A percentile compares a stretch with the other conserved stretches of the same genome.
These are phyloP conservation scores for Hydrolagus affinis DNA, from an alignment of 2,113 vertebrate species.

Conservation along the genomic window DNA sequence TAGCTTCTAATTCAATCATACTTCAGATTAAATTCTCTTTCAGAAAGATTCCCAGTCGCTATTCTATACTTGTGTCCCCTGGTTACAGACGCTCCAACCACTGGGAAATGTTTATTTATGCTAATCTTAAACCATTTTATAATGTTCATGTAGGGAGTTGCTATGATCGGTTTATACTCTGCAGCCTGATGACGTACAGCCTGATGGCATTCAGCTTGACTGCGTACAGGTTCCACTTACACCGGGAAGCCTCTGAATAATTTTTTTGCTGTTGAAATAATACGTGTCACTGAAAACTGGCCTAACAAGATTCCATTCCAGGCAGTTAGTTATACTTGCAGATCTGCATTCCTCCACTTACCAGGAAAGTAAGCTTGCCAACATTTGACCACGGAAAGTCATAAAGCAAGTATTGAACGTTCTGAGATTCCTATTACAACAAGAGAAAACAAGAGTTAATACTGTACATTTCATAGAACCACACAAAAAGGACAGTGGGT, in stretches of 20 bases:
- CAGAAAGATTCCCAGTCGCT: no score
- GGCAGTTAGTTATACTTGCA: conserved; percentile 14
- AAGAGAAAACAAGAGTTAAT: conserved; percentile 20
- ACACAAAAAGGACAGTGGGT: background rate
- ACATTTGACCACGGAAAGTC: conserved; percentile 79
- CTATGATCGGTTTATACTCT: no score
- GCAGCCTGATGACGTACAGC: no score
- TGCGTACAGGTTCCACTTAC: no score
- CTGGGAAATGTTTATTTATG: no score
- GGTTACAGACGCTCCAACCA: no score
- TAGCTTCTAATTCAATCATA: no score
- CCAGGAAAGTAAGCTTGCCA: conserved; percentile 77
- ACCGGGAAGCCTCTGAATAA: background rate
- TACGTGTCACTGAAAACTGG: conserved; percentile 5
- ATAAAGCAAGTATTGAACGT: conserved; percentile 63
- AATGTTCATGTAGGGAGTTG: no score
- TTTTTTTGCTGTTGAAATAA: background rate
- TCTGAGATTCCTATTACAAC: conserved; percentile 65
- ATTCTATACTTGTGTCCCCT: no score
- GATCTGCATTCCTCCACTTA: conserved; percentile 42
- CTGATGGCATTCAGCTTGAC: no score
- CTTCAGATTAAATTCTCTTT: no score
- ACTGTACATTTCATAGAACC: background rate
- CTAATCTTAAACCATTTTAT: no score
- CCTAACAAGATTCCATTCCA: conserved; percentile 32